Evolutionary conservation across 2,888 invertebrate species (phyloP), one percentile per base, ranked within the genome.

Genomic region (Sminthurides aquaticus): DNA sequence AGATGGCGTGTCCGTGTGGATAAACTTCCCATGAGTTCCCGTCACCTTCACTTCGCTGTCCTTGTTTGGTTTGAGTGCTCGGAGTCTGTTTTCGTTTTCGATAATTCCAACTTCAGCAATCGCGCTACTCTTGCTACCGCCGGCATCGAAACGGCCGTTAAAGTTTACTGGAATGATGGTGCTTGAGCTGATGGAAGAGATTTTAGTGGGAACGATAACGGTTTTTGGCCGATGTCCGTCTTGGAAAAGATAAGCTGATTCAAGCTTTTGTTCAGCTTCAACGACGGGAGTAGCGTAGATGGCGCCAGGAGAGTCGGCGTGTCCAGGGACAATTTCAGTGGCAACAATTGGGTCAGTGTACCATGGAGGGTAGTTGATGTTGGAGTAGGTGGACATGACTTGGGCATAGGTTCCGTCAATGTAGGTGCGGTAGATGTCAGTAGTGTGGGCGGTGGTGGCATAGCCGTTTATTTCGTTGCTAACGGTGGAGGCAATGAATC

Each of bases 361-460:
- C 66, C 74, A 71, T 3, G 73, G 62, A 20, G 74, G 74, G 49
- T 74, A 73, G 20, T 73, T 62, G 20, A 76, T 71, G 26, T 75
- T 70, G 34, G 75, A 75, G 56, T 71, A 71, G 62, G 76, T 77
- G 65, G 77, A 75, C n/a, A 79, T 76, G 54, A 79, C 71, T 67
- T 79, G 78, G 52, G 79, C 79, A 69, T 79, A 79, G 29, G 77
- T 77, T 22, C 77, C 77, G 65, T 78, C 77, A 64, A 79, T 77
- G 64, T 77, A 78, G 3, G 79, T 79, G 25, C 79, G 74, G 70
- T 77, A 76, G 65, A 77, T 76, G 59, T 78, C 74, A 3, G 79
- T 78, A 3, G 78, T 78, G 73, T 77, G 77, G 52, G 76, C 73
- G 1, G 79, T 79, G 15, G 79, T 78, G 24, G 76, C 76, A 28